phyloP scores from a whole-genome alignment of 2,797 vertebrate genomes.

The Microctenopoma stevenorrisi region DNA sequence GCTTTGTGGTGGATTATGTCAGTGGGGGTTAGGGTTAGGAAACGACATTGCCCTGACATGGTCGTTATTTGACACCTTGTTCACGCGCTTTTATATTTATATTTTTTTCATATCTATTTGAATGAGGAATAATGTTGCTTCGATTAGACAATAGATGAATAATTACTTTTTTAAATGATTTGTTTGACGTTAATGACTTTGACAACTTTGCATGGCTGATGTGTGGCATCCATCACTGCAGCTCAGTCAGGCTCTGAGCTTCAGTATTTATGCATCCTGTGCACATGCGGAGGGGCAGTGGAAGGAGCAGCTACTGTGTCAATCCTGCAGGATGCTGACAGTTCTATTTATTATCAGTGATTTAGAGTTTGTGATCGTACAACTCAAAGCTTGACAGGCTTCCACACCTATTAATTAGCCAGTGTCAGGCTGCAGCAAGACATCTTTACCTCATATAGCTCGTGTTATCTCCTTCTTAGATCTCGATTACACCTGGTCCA shows the following conservation, averaged over 20 bases:
- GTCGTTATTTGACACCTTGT: not conserved
- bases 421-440: not conserved
- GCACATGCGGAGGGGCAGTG: constrained; percentile 21
- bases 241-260: constrained; percentile 33
- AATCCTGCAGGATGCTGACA: constrained; percentile 14
- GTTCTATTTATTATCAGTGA: not conserved
- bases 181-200: constrained; percentile 3
- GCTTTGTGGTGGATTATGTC: constrained; percentile 33
- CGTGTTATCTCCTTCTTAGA: not conserved
- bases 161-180: not conserved
- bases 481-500: not conserved
- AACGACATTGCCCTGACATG: constrained; percentile 8
- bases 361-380: constrained; percentile 9
- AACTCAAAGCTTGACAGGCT: not conserved
- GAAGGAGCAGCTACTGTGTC: constrained; percentile 8
- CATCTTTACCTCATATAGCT: not conserved
- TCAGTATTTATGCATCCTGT: constrained; percentile 16
- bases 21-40: not conserved
- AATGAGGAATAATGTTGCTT: not conserved
- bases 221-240: constrained; percentile 63
- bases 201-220: constrained; percentile 36
- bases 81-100: not conserved
- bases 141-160: not conserved
- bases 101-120: not conserved
- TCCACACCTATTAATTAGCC: not conserved